phyloP scores from a whole-genome alignment of 1,140 invertebrate species.

The Saccostrea echinata region DNA sequence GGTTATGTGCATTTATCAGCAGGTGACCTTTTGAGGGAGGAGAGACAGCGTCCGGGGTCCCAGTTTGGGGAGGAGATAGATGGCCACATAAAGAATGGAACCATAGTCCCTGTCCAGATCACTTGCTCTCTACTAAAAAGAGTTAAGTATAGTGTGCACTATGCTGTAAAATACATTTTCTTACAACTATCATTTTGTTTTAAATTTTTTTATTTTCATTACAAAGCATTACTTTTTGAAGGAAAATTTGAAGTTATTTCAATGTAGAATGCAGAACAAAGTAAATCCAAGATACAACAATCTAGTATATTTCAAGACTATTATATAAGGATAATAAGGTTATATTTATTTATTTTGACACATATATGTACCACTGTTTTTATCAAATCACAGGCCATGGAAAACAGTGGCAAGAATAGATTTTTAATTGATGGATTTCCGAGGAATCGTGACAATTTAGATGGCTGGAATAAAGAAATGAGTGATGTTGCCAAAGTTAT shows the following conservation, averaged over 20 bases:
- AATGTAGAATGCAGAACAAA: too few species aligned
- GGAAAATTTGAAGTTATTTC: too few species aligned
- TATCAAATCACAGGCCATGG: slow-evolving; percentile 85
- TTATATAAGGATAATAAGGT: background rate
- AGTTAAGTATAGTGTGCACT: slow-evolving; percentile 74
- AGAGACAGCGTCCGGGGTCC: slow-evolving; percentile 91
- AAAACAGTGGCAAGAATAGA: slow-evolving; percentile 82
- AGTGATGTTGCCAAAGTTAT: slow-evolving; percentile 90
- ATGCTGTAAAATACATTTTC: slow-evolving; percentile 6
- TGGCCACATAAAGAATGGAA: slow-evolving; percentile 94
- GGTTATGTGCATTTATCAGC: slow-evolving; percentile 98
- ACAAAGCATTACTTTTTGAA: too few species aligned
- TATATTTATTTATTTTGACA: background rate
- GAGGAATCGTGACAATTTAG: slow-evolving; percentile 96
- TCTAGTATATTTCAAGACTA: too few species aligned
- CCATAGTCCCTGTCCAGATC: slow-evolving; percentile 99
- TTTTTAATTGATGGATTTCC: slow-evolving; percentile 99
- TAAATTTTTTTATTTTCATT: too few species aligned
- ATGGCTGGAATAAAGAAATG: slow-evolving; percentile 96
- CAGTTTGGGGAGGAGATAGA: slow-evolving; percentile 96
- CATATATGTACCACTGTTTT: background rate
- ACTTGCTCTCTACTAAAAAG: slow-evolving; percentile 95
- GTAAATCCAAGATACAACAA: too few species aligned
- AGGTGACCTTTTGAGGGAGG: slow-evolving; percentile 96
- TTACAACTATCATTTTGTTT: background rate